Evolutionary conservation across 1,140 invertebrate species (phyloP).

Genomic region (Drosophila melanogaster): DNA sequence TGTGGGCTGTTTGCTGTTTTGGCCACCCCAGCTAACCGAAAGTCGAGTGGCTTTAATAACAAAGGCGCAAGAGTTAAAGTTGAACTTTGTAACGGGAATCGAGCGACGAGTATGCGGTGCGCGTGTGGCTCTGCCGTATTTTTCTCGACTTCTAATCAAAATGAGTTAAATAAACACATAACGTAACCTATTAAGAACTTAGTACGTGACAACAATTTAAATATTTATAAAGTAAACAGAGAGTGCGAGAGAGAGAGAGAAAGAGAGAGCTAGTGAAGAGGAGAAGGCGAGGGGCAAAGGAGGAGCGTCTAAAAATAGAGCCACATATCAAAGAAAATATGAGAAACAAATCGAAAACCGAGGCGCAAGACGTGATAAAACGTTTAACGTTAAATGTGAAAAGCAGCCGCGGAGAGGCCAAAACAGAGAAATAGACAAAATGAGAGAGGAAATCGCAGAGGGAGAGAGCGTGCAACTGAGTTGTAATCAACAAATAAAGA

Average conservation of each 20-base stretch:
- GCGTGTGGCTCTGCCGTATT: slow-evolving; percentile 48
- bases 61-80: slow-evolving; percentile 31
- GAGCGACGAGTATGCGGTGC: not conserved
- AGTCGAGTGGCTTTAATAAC: not conserved
- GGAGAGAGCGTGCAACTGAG: slow-evolving; percentile 10
- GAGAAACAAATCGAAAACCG: slow-evolving; percentile 52
- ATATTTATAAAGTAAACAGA: slow-evolving; percentile 83
- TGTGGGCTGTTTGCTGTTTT: slow-evolving; percentile 1
- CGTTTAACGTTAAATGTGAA: slow-evolving; percentile 68
- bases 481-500: slow-evolving; percentile 59
- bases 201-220: slow-evolving; percentile 83
- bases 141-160: slow-evolving; percentile 78
- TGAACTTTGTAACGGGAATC: slow-evolving; percentile 53
- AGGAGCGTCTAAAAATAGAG: slow-evolving; percentile 69
- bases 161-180: slow-evolving; percentile 83
- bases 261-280: not conserved
- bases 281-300: not conserved
- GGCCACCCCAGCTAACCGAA: not conserved
- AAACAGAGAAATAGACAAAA: slow-evolving; percentile 44
- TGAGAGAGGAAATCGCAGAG: not conserved
- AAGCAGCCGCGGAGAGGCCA: slow-evolving; percentile 38
- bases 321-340: slow-evolving; percentile 74
- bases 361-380: slow-evolving; percentile 71
- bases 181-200: slow-evolving; percentile 84
- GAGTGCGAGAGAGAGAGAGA: slow-evolving; percentile 37